Evolutionary conservation across 2,888 invertebrate species (phyloP).

Genomic region (Tetragonula carbonaria): DNA sequence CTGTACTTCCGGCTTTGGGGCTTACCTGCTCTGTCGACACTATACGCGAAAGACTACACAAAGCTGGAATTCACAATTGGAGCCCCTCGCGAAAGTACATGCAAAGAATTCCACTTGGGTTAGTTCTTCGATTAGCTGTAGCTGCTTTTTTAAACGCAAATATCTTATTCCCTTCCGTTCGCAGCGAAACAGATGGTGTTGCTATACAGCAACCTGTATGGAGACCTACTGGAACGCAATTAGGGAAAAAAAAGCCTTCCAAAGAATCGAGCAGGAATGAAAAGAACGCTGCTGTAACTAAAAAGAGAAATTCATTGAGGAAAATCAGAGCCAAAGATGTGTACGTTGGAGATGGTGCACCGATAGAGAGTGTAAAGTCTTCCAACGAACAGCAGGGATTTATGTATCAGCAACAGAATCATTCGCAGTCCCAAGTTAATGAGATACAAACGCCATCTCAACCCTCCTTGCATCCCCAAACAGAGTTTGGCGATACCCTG

Average conservation of each 20-base stretch:
- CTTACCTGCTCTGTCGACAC: constrained; percentile 82
- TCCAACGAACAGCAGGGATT: constrained; percentile 56
- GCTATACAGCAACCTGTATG: constrained; percentile 82
- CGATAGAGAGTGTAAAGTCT: constrained; percentile 62
- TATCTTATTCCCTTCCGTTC: background rate
- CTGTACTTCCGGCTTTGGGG: constrained; percentile 82
- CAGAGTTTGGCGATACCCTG: constrained; percentile 72
- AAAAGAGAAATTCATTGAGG: constrained; percentile 69
- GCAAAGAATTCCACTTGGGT: constrained; percentile 81
- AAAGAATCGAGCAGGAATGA: constrained; percentile 69
- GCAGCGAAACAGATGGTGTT: constrained; percentile 74
- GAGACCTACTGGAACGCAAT: constrained; percentile 82
- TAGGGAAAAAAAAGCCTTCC: constrained; percentile 79
- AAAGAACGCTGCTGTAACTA: constrained; percentile 54
- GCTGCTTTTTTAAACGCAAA: background rate
- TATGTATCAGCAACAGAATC: constrained; percentile 68
- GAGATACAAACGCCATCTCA: constrained; percentile 64
- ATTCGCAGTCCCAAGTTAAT: constrained; percentile 56
- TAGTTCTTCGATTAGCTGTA: constrained; percentile 10
- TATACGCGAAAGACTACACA: constrained; percentile 81
- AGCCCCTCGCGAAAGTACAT: constrained; percentile 82
- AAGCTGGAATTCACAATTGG: constrained; percentile 83
- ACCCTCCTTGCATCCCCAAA: constrained; percentile 58
- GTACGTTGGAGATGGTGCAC: constrained; percentile 67
- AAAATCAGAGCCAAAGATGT: constrained; percentile 70